These are phyloP conservation scores for Diachasmimorpha longicaudata DNA, from an alignment of 1,140 invertebrate species.

Conservation along the genomic window DNA sequence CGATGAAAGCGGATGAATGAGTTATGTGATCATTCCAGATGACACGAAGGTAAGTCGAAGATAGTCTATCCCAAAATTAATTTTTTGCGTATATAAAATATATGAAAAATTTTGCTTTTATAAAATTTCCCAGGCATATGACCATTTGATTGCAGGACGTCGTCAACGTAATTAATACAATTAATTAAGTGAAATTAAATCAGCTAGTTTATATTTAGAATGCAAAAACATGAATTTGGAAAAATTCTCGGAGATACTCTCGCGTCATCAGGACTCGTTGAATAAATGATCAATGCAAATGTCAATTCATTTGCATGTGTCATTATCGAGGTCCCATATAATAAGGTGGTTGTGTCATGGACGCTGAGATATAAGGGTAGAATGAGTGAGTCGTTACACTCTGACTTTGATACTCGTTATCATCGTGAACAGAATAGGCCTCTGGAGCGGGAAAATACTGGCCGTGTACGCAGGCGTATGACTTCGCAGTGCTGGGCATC, in stretches of 20 bases:
- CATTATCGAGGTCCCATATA: conserved; percentile 57
- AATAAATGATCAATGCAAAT: conserved; percentile 9
- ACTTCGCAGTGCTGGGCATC: conserved; percentile 36
- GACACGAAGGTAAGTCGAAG: not conserved
- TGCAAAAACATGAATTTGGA: not conserved
- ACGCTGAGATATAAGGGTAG: conserved; percentile 56
- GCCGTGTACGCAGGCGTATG: conserved; percentile 49
- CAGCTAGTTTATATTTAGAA: not conserved
- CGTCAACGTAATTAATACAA: too few relatives aligned
- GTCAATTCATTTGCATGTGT: not conserved
- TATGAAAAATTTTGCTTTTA: too few relatives aligned
- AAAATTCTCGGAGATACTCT: too few relatives aligned
- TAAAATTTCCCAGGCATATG: too few relatives aligned
- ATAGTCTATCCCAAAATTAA: too few relatives aligned
- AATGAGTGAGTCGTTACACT: conserved; percentile 48
- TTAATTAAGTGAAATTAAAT: too few relatives aligned
- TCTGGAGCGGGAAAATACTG: conserved; percentile 52
- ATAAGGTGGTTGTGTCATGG: conserved; percentile 53
- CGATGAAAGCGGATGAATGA: not conserved
- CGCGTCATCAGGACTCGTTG: too few relatives aligned
- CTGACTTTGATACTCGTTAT: conserved; percentile 51
- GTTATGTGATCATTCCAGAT: not conserved
- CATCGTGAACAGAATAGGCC: conserved; percentile 47
- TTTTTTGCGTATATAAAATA: too few relatives aligned
- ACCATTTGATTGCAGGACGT: too few relatives aligned